A percentile compares a stretch with the other conserved stretches of the same genome.
Evolutionary conservation across 2,797 vertebrate species (phyloP).

Genomic region (Erethizon dorsatum): DNA sequence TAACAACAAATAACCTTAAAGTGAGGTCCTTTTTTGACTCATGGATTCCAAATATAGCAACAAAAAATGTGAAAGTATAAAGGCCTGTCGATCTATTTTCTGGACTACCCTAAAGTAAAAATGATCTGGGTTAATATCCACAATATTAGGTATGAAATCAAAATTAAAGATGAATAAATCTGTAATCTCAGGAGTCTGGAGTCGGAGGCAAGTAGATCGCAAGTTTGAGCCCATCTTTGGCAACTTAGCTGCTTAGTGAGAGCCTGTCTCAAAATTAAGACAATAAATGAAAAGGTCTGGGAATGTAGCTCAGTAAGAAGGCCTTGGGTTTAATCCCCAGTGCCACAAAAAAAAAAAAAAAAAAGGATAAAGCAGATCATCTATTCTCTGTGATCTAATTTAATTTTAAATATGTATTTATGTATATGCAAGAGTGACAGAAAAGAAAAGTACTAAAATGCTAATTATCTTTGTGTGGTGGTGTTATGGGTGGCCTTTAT

Average conservation of each 20-base stretch:
- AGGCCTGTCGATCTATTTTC: not conserved
- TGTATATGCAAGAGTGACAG: not conserved
- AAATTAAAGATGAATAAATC: not conserved
- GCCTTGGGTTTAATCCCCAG: not conserved
- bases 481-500: not conserved
- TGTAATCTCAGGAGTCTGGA: not conserved
- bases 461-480: not conserved
- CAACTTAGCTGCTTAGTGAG: not conserved
- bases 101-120: not conserved
- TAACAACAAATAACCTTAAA: not conserved
- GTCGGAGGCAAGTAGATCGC: not conserved
- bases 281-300: not conserved
- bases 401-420: not conserved
- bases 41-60: not conserved
- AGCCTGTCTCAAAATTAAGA: not conserved
- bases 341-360: not conserved
- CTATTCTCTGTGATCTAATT: constrained; percentile 12
- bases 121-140: not conserved
- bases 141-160: constrained; percentile 1
- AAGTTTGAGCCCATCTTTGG: not conserved
- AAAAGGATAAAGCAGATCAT: not conserved
- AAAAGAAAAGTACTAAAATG: not conserved
- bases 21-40: not conserved
- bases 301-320: not conserved
- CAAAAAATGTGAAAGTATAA: not conserved